phyloP scores from a whole-genome alignment of 2,797 vertebrate genomes.

The Sebastes iracundus region DNA sequence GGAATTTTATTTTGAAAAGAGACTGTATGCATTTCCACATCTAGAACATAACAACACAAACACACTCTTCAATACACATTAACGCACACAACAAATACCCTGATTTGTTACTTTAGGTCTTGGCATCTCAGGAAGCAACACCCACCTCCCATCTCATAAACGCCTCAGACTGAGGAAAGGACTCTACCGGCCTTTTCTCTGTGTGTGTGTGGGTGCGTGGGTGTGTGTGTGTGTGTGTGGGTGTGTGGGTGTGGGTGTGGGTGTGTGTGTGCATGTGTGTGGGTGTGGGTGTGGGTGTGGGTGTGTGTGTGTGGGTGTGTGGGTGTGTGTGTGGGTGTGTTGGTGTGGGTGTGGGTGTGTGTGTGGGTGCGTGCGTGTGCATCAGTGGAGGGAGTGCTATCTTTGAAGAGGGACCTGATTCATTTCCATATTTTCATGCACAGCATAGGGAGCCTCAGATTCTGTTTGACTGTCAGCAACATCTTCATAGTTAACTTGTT shows the following conservation, averaged over 20 bases:
- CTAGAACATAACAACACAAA: background rate
- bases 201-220: background rate
- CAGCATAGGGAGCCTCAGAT: background rate
- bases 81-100: background rate
- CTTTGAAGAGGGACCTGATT: slow-evolving; percentile 16
- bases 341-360: background rate
- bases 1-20: too few relatives aligned
- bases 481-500: background rate
- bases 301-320: background rate
- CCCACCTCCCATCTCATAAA: slow-evolving; percentile 58
- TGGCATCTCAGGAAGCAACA: slow-evolving; percentile 57
- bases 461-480: background rate
- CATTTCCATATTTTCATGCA: slow-evolving; percentile 37
- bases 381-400: background rate
- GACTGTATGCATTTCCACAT: too few relatives aligned
- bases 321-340: background rate
- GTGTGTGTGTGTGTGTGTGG: background rate
- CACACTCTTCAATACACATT: background rate
- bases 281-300: background rate
- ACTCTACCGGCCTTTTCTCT: background rate
- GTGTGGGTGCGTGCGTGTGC: background rate
- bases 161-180: slow-evolving; percentile 48
- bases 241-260: background rate
- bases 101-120: background rate
- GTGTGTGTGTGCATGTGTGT: background rate